Conservation (phyloP, 2,113 vertebrate species). For the Nothoprocta perdicaria region DNA sequence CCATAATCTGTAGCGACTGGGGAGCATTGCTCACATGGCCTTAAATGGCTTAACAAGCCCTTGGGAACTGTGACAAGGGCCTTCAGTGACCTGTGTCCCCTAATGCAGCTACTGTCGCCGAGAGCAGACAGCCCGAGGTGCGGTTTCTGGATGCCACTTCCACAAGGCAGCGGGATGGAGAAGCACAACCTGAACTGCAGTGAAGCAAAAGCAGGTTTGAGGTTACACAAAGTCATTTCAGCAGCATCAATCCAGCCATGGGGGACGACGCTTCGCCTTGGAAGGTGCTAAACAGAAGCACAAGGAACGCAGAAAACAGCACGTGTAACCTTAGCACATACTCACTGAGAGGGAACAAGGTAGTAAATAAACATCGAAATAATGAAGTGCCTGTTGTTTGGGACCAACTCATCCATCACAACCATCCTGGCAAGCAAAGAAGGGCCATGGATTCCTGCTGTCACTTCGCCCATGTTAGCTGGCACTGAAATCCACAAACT, state of each 20-base stretch:
- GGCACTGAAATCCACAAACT: neutral
- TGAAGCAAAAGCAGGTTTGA: neutral
- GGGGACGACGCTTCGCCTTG: constrained; percentile 5
- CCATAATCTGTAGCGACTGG: neutral
- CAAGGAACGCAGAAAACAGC: neutral
- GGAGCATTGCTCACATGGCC: neutral
- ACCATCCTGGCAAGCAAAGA: neutral
- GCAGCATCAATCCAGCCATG: neutral
- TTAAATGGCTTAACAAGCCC: neutral
- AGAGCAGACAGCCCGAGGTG: neutral
- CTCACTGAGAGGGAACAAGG: neutral
- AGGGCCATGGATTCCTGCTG: neutral
- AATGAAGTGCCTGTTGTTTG: neutral
- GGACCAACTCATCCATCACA: neutral
- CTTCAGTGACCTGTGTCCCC: constrained; percentile 5
- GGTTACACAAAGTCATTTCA: neutral
- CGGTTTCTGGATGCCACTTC: neutral
- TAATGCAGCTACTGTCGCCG: constrained; percentile 11
- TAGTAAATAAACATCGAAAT: neutral
- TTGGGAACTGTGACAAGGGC: neutral
- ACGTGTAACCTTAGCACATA: accelerated
- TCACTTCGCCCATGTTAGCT: neutral
- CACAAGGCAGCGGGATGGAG: constrained; percentile 9
- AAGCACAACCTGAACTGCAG: constrained; percentile 25
- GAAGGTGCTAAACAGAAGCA: neutral